phyloP scores from a whole-genome alignment of 2,113 vertebrate species.

The Cnemophilus loriae region DNA sequence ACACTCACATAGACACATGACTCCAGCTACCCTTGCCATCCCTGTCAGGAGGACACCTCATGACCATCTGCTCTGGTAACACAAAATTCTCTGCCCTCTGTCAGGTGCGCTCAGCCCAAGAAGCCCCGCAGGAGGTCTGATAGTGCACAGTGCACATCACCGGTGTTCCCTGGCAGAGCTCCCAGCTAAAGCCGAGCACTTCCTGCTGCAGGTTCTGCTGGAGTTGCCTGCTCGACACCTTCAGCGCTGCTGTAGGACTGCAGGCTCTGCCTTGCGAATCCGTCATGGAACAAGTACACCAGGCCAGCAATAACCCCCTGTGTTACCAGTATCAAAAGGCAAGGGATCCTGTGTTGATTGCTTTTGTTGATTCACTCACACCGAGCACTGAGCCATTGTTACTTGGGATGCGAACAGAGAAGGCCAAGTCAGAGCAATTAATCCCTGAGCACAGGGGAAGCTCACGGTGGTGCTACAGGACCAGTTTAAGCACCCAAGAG shows the following conservation, averaged over 20 bases:
- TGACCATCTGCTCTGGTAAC: not conserved
- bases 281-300: not conserved
- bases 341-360: not conserved
- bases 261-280: not conserved
- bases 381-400: fast-evolving
- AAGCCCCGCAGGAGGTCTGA: not conserved
- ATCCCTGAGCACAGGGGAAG: not conserved
- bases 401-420: not conserved
- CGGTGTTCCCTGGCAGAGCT: fast-evolving
- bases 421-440: not conserved
- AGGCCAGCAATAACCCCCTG: not conserved
- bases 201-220: not conserved
- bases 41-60: not conserved
- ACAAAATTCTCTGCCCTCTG: not conserved
- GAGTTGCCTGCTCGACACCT: not conserved
- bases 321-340: not conserved
- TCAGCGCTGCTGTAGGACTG: not conserved
- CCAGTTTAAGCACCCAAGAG: not conserved
- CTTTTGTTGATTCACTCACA: not conserved
- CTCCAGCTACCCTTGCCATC: not conserved
- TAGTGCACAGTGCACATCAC: not conserved
- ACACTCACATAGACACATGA: not conserved
- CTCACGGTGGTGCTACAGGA: not conserved
- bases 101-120: not conserved
- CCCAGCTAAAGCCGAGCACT: not conserved